Evolutionary conservation across 2,888 invertebrate genomes (phyloP).

Genomic region (Callimorpha dominula): DNA sequence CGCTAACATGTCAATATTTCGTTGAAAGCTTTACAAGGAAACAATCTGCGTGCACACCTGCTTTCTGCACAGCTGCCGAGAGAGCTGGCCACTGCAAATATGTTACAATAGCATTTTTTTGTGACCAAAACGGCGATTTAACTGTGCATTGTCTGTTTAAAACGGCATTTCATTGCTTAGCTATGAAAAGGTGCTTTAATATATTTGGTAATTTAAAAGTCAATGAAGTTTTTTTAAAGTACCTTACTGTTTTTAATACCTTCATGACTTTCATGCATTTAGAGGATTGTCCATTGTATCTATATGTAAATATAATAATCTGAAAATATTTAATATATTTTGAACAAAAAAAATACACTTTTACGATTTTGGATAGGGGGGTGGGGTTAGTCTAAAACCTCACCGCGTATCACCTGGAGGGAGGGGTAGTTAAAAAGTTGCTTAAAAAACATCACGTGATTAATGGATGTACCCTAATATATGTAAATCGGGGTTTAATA

Average conservation of each 20-base stretch:
- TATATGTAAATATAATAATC: too few relatives aligned
- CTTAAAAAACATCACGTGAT: too few relatives aligned
- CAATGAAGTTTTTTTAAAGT: background rate
- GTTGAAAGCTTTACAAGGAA: constrained; percentile 1
- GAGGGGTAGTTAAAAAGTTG: too few relatives aligned
- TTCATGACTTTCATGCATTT: background rate
- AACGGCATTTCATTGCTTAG: background rate
- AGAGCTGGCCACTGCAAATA: constrained; percentile 17
- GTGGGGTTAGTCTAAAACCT: too few relatives aligned
- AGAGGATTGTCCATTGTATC: too few relatives aligned
- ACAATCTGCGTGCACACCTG: constrained; percentile 22
- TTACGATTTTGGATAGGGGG: too few relatives aligned
- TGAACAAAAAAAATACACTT: too few relatives aligned
- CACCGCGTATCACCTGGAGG: too few relatives aligned
- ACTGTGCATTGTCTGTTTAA: constrained; percentile 5
- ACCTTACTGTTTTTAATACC: background rate
- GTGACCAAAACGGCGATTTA: background rate
- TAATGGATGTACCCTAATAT: too few relatives aligned
- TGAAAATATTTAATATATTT: too few relatives aligned
- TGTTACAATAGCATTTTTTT: constrained; percentile 17
- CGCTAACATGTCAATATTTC: constrained; percentile 7
- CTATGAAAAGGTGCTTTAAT: background rate
- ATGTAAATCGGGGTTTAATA: background rate
- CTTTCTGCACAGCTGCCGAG: constrained; percentile 16
- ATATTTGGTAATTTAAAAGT: background rate